phyloP scores from a whole-genome alignment of 2,888 invertebrate genomes.

The Asteroscopus sphinx region DNA sequence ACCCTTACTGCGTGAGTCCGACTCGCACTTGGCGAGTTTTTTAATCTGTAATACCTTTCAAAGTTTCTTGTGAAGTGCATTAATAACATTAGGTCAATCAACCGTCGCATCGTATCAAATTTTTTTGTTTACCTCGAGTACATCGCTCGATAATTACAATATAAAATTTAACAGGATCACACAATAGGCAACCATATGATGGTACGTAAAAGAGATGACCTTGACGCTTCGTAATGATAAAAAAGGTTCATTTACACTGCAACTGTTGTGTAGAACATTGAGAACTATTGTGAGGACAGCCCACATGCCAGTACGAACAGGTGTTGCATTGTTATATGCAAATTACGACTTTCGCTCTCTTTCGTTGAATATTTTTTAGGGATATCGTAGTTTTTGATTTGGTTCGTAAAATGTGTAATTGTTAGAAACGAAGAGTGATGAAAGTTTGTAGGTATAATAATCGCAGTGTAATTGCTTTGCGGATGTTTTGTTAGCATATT shows the following conservation, averaged over 20 bases:
- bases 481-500: neutral
- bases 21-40: too few relatives aligned
- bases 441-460: slow-evolving; percentile 4
- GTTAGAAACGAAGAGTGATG: slow-evolving; percentile 48
- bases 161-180: slow-evolving; percentile 41
- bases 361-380: slow-evolving; percentile 78
- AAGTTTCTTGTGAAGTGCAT: neutral
- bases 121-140: slow-evolving; percentile 46
- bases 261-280: slow-evolving; percentile 76
- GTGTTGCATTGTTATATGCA: slow-evolving; percentile 89
- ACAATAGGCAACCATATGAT: slow-evolving; percentile 73
- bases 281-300: slow-evolving; percentile 81
- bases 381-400: slow-evolving; percentile 52
- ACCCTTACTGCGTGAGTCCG: too few relatives aligned
- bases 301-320: slow-evolving; percentile 83
- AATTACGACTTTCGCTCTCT: slow-evolving; percentile 88
- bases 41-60: neutral
- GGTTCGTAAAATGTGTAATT: slow-evolving; percentile 35
- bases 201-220: slow-evolving; percentile 81
- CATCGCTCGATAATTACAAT: slow-evolving; percentile 49
- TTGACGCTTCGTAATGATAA: slow-evolving; percentile 84
- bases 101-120: slow-evolving; percentile 10
- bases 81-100: slow-evolving; percentile 46
- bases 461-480: slow-evolving; percentile 7
- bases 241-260: slow-evolving; percentile 89